phyloP scores from a whole-genome alignment of 1,140 invertebrate species.

The Trichonephila clavata region DNA sequence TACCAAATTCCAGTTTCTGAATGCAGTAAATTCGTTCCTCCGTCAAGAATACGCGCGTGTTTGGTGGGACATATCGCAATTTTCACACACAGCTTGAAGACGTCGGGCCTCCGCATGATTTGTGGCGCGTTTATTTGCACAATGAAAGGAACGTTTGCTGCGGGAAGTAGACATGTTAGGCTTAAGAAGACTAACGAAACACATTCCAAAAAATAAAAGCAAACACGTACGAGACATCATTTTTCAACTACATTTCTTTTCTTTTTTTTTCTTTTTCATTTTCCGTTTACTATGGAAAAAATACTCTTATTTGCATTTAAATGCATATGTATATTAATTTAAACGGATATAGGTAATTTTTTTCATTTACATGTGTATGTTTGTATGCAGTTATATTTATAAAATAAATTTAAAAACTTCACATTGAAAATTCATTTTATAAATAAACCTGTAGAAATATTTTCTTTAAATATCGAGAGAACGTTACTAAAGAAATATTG shows the following conservation, averaged over 20 bases:
- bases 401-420: too few relatives aligned
- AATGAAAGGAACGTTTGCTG: background rate
- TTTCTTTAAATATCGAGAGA: too few relatives aligned
- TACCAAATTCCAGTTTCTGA: conserved; percentile 29
- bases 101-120: background rate
- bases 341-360: too few relatives aligned
- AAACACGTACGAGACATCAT: background rate
- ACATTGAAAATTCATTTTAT: too few relatives aligned
- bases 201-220: background rate
- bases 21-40: conserved; percentile 39
- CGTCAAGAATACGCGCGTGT: conserved; percentile 53
- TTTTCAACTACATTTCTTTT: background rate
- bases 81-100: conserved; percentile 38
- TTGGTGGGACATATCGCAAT: conserved; percentile 8
- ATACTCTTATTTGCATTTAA: too few relatives aligned
- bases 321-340: too few relatives aligned
- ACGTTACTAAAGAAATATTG: too few relatives aligned
- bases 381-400: too few relatives aligned
- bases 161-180: conserved; percentile 8
- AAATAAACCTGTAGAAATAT: too few relatives aligned
- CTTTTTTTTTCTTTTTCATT: background rate
- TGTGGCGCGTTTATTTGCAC: conserved; percentile 41
- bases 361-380: too few relatives aligned
- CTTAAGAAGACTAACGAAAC: background rate
- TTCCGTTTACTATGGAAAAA: too few relatives aligned